Evolutionary conservation across 2,797 vertebrate species (phyloP).

Genomic region (Chaenodraco wilsoni): DNA sequence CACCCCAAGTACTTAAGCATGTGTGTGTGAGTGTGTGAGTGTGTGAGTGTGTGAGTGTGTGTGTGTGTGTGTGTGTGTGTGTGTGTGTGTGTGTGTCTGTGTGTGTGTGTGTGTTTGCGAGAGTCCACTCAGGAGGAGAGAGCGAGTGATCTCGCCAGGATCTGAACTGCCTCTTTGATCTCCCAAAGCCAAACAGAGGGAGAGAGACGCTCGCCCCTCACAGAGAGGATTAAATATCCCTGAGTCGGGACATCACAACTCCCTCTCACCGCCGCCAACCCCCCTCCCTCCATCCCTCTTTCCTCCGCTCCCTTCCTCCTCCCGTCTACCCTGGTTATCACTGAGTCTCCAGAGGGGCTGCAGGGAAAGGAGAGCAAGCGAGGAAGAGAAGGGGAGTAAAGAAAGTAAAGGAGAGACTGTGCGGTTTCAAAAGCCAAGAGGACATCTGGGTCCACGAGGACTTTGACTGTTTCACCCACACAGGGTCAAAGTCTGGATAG

Average conservation of each 20-base stretch:
- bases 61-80: background rate
- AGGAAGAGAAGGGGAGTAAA: conserved; percentile 50
- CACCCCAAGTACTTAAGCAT: conserved; percentile 28
- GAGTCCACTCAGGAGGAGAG: conserved; percentile 84
- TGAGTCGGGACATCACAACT: conserved; percentile 84
- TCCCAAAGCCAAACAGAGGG: conserved; percentile 79
- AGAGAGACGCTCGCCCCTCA: conserved; percentile 78
- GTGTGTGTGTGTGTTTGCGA: conserved; percentile 25
- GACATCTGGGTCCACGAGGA: conserved; percentile 66
- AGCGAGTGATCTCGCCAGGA: conserved; percentile 89
- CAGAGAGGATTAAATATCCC: conserved; percentile 86
- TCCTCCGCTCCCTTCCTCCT: conserved; percentile 77
- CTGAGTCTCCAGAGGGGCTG: conserved; percentile 77
- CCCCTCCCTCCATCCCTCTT: conserved; percentile 50
- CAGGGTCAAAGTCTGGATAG: conserved; percentile 65
- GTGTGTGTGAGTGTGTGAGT: conserved; percentile 2
- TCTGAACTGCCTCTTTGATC: conserved; percentile 95
- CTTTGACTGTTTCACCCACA: conserved; percentile 66
- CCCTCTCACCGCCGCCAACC: conserved; percentile 48
- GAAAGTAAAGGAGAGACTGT: conserved; percentile 55
- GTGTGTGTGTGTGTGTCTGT: conserved; percentile 12
- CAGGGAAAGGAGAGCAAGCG: conserved; percentile 54
- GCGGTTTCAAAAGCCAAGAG: conserved; percentile 57
- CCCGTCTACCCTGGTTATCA: conserved; percentile 76
- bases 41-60: too few relatives aligned